Evolutionary conservation across 2,113 vertebrate genomes (phyloP).

Genomic region (Urocynchramus pylzowi): DNA sequence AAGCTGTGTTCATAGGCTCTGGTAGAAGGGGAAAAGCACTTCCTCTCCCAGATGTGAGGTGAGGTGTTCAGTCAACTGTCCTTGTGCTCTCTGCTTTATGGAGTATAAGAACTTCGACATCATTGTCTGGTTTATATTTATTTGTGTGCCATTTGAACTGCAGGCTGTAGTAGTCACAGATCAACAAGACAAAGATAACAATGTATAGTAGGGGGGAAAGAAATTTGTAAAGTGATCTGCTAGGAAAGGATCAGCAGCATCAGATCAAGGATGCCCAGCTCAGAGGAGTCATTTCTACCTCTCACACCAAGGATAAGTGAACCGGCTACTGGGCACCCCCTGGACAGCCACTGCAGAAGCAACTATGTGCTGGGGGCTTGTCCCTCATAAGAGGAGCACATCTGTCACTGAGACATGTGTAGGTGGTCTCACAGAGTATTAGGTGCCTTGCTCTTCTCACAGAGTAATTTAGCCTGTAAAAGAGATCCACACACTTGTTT

Average conservation of each 20-base stretch:
- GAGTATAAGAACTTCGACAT: neutral
- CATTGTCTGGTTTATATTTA: neutral
- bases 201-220: rapidly evolving
- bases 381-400: neutral
- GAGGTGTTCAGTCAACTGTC: neutral
- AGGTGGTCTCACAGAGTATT: neutral
- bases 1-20: neutral
- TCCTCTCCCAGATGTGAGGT: neutral
- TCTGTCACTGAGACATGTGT: neutral
- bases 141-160: neutral
- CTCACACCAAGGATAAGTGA: neutral
- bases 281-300: neutral
- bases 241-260: neutral
- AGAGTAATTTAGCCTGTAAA: neutral
- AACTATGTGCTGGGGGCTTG: neutral
- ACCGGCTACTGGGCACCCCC: neutral
- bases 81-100: neutral
- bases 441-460: neutral
- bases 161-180: neutral
- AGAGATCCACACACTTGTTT: neutral
- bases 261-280: neutral
- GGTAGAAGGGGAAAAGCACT: neutral
- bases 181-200: neutral
- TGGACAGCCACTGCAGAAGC: neutral
- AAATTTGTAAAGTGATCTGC: neutral